Conservation (phyloP, 2,888 invertebrate genomes). For the Chalcosyrphus nemorum region DNA sequence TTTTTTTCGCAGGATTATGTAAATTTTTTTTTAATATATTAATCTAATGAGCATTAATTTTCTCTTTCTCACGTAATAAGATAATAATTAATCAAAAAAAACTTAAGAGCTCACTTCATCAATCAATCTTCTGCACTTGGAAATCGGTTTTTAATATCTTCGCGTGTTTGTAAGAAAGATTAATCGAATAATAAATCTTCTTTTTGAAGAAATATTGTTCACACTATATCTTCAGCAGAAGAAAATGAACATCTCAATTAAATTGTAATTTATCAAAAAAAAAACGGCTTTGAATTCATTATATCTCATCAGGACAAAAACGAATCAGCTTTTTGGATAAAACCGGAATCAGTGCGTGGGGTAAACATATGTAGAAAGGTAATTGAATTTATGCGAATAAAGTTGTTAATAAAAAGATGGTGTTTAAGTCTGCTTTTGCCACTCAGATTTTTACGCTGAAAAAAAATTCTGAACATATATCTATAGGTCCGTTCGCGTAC, state of each 20-base stretch:
- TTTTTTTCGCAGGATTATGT: not conserved
- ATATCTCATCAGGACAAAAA: not conserved
- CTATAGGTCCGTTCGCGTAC: too few relatives aligned
- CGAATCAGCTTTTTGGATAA: too few relatives aligned
- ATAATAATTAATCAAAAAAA: conserved; percentile 3
- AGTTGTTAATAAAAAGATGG: too few relatives aligned
- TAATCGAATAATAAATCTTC: not conserved
- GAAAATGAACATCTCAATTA: conserved; percentile 2
- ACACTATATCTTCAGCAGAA: not conserved
- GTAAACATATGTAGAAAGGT: too few relatives aligned
- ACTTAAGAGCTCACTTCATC: not conserved
- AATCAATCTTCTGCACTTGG: not conserved
- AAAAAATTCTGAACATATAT: too few relatives aligned
- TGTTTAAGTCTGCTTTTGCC: too few relatives aligned
- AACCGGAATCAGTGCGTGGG: too few relatives aligned
- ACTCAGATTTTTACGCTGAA: too few relatives aligned
- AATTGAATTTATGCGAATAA: too few relatives aligned
- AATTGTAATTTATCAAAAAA: conserved; percentile 3
- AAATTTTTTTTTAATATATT: not conserved
- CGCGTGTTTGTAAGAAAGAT: conserved; percentile 2
- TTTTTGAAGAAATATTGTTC: conserved; percentile 3
- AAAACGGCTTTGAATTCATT: not conserved
- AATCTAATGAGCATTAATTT: conserved; percentile 9
- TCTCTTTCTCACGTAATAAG: conserved; percentile 9
- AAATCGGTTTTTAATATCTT: conserved; percentile 8